A percentile compares a stretch with the other conserved stretches of the same genome.
Conservation (phyloP, 2,888 invertebrate species). For the Drosophila nigritarsus region DNA sequence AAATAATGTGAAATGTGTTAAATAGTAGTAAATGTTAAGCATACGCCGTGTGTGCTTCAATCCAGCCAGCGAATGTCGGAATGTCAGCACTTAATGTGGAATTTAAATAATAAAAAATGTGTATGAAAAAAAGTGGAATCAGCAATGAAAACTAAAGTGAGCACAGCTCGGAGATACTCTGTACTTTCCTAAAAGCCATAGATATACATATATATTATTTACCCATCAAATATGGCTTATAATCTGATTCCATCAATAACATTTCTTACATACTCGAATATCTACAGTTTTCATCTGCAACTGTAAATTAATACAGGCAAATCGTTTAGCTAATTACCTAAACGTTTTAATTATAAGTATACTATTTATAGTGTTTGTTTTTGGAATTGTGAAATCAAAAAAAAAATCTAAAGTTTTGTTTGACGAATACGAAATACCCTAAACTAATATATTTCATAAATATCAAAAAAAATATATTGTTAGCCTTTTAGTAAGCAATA, state of each 20-base stretch:
- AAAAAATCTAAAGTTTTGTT: not conserved
- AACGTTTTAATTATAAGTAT: conserved; percentile 28
- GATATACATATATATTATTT: no score
- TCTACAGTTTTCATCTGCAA: not conserved
- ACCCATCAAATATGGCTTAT: not conserved
- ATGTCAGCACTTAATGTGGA: not conserved
- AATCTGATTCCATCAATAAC: not conserved
- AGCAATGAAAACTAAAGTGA: not conserved
- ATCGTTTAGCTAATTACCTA: conserved; percentile 42
- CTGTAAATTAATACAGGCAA: not conserved
- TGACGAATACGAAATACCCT: not conserved
- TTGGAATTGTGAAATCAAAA: conserved; percentile 7
- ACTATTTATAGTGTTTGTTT: conserved; percentile 16
- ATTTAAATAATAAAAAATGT: not conserved
- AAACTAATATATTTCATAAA: not conserved
- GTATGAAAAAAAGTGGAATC: not conserved
- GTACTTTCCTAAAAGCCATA: no score
- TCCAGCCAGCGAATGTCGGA: not conserved
- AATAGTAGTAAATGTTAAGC: conserved; percentile 6
- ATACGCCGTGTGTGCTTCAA: not conserved
- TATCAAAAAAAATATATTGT: not conserved
- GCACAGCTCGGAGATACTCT: not conserved
- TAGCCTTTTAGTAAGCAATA: not conserved
- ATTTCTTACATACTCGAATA: not conserved
- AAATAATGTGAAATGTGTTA: conserved; percentile 41